phyloP scores from a whole-genome alignment of 2,888 invertebrate genomes.

The Plagodis pulveraria region DNA sequence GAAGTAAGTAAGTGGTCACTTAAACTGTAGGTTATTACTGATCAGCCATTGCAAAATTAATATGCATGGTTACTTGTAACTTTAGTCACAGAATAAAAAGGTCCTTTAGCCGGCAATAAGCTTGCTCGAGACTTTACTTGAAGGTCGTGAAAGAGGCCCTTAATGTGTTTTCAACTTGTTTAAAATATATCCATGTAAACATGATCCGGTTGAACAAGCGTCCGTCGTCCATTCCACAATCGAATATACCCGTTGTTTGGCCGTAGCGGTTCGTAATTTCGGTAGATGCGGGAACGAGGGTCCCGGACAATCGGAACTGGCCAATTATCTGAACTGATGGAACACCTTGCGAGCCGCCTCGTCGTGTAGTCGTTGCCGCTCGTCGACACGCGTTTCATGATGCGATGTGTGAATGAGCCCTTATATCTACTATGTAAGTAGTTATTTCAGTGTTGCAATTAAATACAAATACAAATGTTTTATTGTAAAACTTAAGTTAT shows the following conservation, averaged over 20 bases:
- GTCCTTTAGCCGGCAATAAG: too few relatives aligned
- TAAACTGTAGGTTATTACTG: too few relatives aligned
- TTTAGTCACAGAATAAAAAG: too few relatives aligned
- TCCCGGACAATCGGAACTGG: slow-evolving; percentile 66
- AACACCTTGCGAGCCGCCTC: slow-evolving; percentile 65
- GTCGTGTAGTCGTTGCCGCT: not conserved
- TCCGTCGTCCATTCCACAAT: slow-evolving; percentile 3
- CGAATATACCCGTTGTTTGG: slow-evolving; percentile 12
- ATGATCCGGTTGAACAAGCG: slow-evolving; percentile 4
- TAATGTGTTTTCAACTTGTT: not conserved
- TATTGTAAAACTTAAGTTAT: too few relatives aligned
- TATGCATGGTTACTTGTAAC: too few relatives aligned
- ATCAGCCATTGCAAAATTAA: too few relatives aligned
- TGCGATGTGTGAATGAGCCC: slow-evolving; percentile 19
- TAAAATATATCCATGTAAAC: not conserved
- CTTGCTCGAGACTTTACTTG: too few relatives aligned
- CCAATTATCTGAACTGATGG: slow-evolving; percentile 69
- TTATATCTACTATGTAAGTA: slow-evolving; percentile 24
- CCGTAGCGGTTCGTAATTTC: slow-evolving; percentile 14
- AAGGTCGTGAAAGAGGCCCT: too few relatives aligned
- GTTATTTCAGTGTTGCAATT: not conserved
- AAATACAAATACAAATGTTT: slow-evolving; percentile 1
- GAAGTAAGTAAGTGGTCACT: too few relatives aligned
- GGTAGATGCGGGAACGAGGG: slow-evolving; percentile 36
- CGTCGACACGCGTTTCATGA: slow-evolving; percentile 41